phyloP scores from a whole-genome alignment of 2,888 invertebrate genomes.

The Drosophila tripunctata region DNA sequence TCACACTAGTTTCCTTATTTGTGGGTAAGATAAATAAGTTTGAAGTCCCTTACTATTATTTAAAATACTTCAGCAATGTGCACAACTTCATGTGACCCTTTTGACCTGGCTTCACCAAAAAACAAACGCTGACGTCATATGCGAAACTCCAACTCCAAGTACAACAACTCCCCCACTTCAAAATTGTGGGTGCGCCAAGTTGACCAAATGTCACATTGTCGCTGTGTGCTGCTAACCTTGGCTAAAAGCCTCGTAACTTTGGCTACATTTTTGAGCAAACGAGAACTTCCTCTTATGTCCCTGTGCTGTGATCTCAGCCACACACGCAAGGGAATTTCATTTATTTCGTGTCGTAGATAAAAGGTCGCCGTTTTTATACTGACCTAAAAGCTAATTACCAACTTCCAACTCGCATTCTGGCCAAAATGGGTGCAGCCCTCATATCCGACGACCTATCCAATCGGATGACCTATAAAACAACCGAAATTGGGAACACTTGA shows the following conservation, averaged over 20 bases:
- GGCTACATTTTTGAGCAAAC: constrained; percentile 38
- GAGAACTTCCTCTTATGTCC: constrained; percentile 13
- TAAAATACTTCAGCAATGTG: too few species aligned
- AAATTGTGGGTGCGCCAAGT: constrained; percentile 33
- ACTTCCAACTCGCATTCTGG: constrained; percentile 27
- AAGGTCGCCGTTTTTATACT: constrained; percentile 51
- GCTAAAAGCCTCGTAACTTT: constrained; percentile 32
- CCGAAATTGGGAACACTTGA: constrained; percentile 17
- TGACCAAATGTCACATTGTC: constrained; percentile 37
- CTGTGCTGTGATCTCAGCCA: constrained; percentile 31
- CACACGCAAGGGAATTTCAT: constrained; percentile 64
- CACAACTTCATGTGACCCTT: too few species aligned
- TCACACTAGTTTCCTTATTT: too few species aligned
- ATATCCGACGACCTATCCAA: constrained; percentile 47
- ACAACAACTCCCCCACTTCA: too few species aligned
- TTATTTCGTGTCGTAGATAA: constrained; percentile 33
- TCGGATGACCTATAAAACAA: constrained; percentile 38
- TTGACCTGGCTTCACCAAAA: too few species aligned
- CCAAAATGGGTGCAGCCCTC: constrained; percentile 48
- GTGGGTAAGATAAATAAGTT: too few species aligned
- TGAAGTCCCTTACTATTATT: too few species aligned
- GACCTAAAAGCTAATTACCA: constrained; percentile 58
- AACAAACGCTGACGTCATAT: constrained; percentile 41
- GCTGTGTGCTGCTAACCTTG: constrained; percentile 46
- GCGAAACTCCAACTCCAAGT: constrained; percentile 23